A percentile compares a stretch with the other conserved stretches of the same genome.
Conservation (phyloP, 2,888 invertebrate genomes). For the Luffia ferchaultella region DNA sequence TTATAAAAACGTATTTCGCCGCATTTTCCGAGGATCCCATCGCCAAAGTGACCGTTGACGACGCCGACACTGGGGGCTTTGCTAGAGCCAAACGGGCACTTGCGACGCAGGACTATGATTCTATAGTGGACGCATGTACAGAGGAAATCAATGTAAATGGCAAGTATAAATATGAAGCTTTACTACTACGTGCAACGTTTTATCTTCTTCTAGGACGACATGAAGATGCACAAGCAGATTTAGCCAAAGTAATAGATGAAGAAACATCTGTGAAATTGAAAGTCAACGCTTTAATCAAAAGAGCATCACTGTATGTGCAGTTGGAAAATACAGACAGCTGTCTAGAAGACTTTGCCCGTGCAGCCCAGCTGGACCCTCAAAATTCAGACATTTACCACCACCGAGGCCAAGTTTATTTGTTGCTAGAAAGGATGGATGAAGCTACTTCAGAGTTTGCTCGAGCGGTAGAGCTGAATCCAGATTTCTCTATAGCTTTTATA, state of each 20-base stretch:
- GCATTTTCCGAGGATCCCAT: constrained; percentile 91
- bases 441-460: constrained; percentile 85
- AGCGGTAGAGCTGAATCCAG: constrained; percentile 82
- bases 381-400: constrained; percentile 94
- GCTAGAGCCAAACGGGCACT: constrained; percentile 75
- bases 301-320: constrained; percentile 86
- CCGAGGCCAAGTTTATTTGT: constrained; percentile 85
- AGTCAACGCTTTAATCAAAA: constrained; percentile 88
- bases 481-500: constrained; percentile 85
- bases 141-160: constrained; percentile 77
- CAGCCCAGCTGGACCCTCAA: constrained; percentile 77
- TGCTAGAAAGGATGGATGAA: constrained; percentile 82
- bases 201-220: constrained; percentile 80
- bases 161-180: constrained; percentile 72
- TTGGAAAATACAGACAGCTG: constrained; percentile 76
- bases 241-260: constrained; percentile 74
- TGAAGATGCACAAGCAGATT: constrained; percentile 75
- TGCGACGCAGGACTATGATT: constrained; percentile 76
- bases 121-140: constrained; percentile 80
- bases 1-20: constrained; percentile 86
- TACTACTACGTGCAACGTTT: constrained; percentile 86
- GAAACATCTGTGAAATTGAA: constrained; percentile 70
- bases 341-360: constrained; percentile 80
- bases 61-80: constrained; percentile 67
- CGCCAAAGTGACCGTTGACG: constrained; percentile 56